Conservation (phyloP, 2,888 invertebrate genomes). For the Catocala nupta region DNA sequence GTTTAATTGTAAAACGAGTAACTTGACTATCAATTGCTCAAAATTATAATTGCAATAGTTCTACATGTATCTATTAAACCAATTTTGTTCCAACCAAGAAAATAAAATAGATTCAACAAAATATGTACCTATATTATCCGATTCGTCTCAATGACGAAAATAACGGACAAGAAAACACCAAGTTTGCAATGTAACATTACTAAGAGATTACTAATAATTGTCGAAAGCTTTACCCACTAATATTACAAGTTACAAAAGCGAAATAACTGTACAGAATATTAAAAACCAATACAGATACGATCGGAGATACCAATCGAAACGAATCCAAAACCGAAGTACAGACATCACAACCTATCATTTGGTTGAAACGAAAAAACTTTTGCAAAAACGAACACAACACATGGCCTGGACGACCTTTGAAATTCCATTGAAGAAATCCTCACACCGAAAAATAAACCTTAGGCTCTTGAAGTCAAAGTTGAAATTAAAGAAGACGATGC, state of each 20-base stretch:
- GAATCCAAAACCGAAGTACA: slow-evolving; percentile 48
- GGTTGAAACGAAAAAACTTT: slow-evolving; percentile 63
- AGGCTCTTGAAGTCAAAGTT: slow-evolving; percentile 48
- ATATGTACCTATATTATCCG: slow-evolving; percentile 27
- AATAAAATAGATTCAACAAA: slow-evolving; percentile 24
- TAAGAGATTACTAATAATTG: slow-evolving; percentile 40
- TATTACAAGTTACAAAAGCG: slow-evolving; percentile 21
- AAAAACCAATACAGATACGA: slow-evolving; percentile 44
- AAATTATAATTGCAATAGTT: not conserved
- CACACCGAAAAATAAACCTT: slow-evolving; percentile 46
- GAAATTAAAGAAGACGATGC: slow-evolving; percentile 29
- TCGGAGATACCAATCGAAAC: slow-evolving; percentile 51
- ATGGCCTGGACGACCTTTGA: slow-evolving; percentile 80
- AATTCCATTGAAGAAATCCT: slow-evolving; percentile 64
- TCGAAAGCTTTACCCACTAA: slow-evolving; percentile 32
- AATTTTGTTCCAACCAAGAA: slow-evolving; percentile 35
- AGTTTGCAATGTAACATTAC: slow-evolving; percentile 23
- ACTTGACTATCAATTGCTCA: not conserved
- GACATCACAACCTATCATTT: slow-evolving; percentile 71
- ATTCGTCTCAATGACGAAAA: slow-evolving; percentile 40
- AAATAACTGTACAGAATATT: slow-evolving; percentile 43
- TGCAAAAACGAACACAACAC: slow-evolving; percentile 80
- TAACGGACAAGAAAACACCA: slow-evolving; percentile 31
- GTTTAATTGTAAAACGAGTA: no score
- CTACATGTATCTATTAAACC: slow-evolving; percentile 19